phyloP scores from a whole-genome alignment of 2,888 invertebrate species.

The Drosophila rubida region DNA sequence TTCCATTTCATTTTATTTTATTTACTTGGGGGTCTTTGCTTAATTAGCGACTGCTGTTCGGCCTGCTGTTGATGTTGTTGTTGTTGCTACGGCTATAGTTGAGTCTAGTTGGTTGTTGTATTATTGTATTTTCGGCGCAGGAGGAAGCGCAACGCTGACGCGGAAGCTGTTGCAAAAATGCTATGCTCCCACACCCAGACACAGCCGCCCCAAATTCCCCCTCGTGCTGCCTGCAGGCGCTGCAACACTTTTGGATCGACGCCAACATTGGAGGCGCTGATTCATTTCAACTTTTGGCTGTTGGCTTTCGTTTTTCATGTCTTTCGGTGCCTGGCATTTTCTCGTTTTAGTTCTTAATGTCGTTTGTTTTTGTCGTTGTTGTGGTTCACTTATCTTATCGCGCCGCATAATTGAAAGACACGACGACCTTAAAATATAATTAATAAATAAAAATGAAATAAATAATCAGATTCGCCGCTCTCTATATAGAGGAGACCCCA shows the following conservation, averaged over 20 bases:
- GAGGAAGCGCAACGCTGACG: conserved; percentile 38
- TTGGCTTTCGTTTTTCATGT: conserved; percentile 20
- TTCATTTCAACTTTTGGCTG: conserved; percentile 46
- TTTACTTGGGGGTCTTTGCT: conserved; percentile 67
- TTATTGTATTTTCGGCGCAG: conserved; percentile 10
- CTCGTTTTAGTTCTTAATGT: background rate
- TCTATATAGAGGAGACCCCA: conserved; percentile 32
- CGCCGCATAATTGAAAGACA: conserved; percentile 47
- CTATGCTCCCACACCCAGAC: conserved; percentile 52
- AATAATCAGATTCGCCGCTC: conserved; percentile 27
- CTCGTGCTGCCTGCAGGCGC: conserved; percentile 8
- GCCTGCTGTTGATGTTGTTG: conserved; percentile 3
- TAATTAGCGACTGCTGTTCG: conserved; percentile 64
- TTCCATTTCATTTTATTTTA: conserved; percentile 57
- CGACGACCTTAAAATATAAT: conserved; percentile 60
- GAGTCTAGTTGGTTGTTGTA: background rate
- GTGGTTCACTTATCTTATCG: conserved; percentile 67
- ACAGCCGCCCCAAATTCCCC: conserved; percentile 10
- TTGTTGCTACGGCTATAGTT: conserved; percentile 17
- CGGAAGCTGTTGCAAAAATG: conserved; percentile 56
- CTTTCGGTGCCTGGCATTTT: conserved; percentile 8
- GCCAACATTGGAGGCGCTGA: conserved; percentile 47
- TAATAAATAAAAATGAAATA: conserved; percentile 42
- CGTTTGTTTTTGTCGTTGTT: background rate
- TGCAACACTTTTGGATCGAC: conserved; percentile 39